These are phyloP conservation scores for Oligia latruncula DNA, from an alignment of 2,888 invertebrate genomes.

Conservation along the genomic window DNA sequence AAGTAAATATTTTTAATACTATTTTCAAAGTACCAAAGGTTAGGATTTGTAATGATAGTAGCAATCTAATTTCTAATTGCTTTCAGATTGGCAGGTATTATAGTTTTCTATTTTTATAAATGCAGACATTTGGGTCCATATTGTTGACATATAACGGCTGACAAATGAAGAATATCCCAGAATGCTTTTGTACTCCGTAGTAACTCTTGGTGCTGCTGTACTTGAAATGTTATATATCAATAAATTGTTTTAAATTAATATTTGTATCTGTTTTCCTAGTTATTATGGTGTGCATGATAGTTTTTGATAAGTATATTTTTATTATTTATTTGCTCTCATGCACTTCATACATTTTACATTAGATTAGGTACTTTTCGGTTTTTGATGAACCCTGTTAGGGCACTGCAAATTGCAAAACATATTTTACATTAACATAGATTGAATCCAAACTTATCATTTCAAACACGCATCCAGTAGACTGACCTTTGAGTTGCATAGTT, in stretches of 20 bases:
- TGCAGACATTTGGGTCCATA: no score
- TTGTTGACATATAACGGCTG: no score
- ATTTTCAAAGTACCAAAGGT: slow-evolving; percentile 18
- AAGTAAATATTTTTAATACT: slow-evolving; percentile 13
- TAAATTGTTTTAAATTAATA: slow-evolving; percentile 14
- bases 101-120: background rate
- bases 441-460: background rate
- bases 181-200: slow-evolving; percentile 3
- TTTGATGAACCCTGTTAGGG: background rate
- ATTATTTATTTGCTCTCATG: background rate
- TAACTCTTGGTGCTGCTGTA: slow-evolving; percentile 42
- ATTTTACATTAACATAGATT: background rate
- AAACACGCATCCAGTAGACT: no score
- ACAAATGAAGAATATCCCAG: background rate
- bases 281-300: background rate
- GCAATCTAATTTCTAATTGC: slow-evolving; percentile 21
- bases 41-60: background rate
- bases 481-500: no score
- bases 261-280: background rate
- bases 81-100: background rate
- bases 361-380: background rate
- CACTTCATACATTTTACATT: background rate
- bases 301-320: background rate
- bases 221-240: slow-evolving; percentile 42
- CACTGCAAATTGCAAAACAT: background rate